Base-by-base conservation (phyloP, 37 sponge, comb jelly and placozoan species). In the Tethya wilhelma region DNA sequence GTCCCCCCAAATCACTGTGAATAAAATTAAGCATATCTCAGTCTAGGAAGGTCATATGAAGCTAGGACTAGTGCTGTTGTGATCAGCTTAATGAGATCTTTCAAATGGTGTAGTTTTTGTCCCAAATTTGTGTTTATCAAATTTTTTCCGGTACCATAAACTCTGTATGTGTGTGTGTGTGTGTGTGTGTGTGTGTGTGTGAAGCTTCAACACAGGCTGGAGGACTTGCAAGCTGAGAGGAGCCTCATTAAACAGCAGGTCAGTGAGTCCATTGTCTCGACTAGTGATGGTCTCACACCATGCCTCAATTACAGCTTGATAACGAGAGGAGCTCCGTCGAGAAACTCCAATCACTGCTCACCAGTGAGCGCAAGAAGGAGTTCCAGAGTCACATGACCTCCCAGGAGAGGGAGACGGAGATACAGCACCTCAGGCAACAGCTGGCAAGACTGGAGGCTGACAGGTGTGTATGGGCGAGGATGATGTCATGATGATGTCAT, bases 301-400 rank as follows among this genome's bases (percentile, higher is more conserved):
- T 49, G 14, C 73, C 34, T 23, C 22, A 69, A 5, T 23, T 26
- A 23, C 57, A 92, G 80, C 71, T 87, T 32, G 37, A 60, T 7
- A 28, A 56, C 20, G 80, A 87, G 42, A 49, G 66, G 28, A 69
- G 28, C 31, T 75, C 49, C 38, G 66, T 68, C 14, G 77, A 83
- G 33, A 74, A 75, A 4, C 79, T 92, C 40, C 88, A 92, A 75
- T n/a, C 56, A 22, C 59, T 92, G 41, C 62, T 92, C 12, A 69
- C 84, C 9, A 42, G 45, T 43, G 92, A 92, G 73, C 41, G 92
- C 29, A 65, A 72, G 55, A 92, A 92, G 84, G 87, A 84, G 67
- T 91, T 82, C 39, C 69, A 82, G 6, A 38, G 59, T 19, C 71
- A 86, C n/a, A n/a, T 72, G 31, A 77, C 68, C 36, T 71, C 75